These are phyloP conservation scores for Probosciger aterrimus DNA, from an alignment of 2,113 vertebrate genomes.

Conservation along the genomic window DNA sequence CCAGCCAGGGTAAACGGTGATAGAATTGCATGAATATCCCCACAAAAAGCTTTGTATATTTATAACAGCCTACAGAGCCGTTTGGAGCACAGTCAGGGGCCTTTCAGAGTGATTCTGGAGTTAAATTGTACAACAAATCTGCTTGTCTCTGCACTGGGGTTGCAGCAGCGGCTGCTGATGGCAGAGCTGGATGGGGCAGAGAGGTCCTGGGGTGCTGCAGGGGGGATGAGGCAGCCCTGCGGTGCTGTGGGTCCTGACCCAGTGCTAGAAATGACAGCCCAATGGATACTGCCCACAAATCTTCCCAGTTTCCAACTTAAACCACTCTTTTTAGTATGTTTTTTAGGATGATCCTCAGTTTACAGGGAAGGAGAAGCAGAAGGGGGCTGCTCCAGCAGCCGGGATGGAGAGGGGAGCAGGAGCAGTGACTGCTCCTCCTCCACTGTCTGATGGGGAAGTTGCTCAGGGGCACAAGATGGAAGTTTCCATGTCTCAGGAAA, in stretches of 20 bases:
- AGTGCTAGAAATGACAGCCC: background rate
- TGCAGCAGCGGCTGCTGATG: background rate
- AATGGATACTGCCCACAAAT: rapidly evolving
- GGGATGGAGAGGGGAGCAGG: background rate
- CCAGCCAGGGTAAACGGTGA: conserved; percentile 38
- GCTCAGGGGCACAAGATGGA: background rate
- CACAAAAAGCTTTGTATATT: conserved; percentile 52
- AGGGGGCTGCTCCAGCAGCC: background rate
- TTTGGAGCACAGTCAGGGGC: conserved; percentile 48
- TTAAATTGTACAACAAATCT: background rate
- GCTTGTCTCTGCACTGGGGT: rapidly evolving
- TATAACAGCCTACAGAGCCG: conserved; percentile 43
- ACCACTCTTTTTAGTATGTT: background rate
- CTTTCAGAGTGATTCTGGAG: background rate
- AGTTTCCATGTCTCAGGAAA: background rate
- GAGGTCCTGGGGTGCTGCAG: background rate
- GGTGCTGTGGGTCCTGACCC: background rate
- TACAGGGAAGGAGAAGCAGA: background rate
- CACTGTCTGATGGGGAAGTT: background rate
- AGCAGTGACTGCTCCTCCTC: background rate
- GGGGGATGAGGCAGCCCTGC: background rate
- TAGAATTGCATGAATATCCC: conserved; percentile 64
- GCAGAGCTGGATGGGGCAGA: background rate
- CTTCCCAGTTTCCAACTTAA: background rate
- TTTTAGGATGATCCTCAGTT: background rate